Percentiles rank a stretch among this genome's conserved stretches.
phyloP scores from a whole-genome alignment of 1,140 invertebrate species.

The Anthonomus grandis region DNA sequence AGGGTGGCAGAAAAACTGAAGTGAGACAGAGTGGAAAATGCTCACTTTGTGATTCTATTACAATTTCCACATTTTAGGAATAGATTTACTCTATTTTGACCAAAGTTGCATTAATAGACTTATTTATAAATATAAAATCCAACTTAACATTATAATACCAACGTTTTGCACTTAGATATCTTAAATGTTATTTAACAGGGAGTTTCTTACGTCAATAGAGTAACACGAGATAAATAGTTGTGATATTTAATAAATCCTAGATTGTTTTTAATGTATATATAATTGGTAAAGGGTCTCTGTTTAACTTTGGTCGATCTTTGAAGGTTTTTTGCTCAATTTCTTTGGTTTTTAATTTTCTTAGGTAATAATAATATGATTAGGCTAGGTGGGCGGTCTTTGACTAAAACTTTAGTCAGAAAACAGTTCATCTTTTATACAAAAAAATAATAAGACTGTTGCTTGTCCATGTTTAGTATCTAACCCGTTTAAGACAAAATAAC shows the following conservation, averaged over 20 bases:
- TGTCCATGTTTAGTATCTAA: slow-evolving; percentile 10
- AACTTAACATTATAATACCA: slow-evolving; percentile 11
- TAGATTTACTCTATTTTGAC: slow-evolving; percentile 19
- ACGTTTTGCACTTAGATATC: slow-evolving; percentile 29
- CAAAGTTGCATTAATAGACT: slow-evolving; percentile 24
- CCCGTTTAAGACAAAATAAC: not conserved
- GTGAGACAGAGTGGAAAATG: not conserved
- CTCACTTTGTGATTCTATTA: too few species aligned
- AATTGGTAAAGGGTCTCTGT: slow-evolving; percentile 27
- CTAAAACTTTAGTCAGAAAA: slow-evolving; percentile 6
- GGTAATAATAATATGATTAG: slow-evolving; percentile 3
- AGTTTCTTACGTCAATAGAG: slow-evolving; percentile 41
- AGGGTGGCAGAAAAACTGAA: too few species aligned
- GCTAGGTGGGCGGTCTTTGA: not conserved
- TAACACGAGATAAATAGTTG: slow-evolving; percentile 45
- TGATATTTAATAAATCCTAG: slow-evolving; percentile 42
- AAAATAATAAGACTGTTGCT: slow-evolving; percentile 17
- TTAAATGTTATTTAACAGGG: slow-evolving; percentile 36
- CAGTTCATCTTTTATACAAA: slow-evolving; percentile 2
- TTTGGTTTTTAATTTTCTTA: slow-evolving; percentile 1
- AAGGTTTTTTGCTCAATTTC: slow-evolving; percentile 20
- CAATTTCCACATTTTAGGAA: not conserved
- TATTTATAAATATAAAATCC: slow-evolving; percentile 1
- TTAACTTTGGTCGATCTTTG: slow-evolving; percentile 23
- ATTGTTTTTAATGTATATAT: slow-evolving; percentile 39